These are phyloP conservation scores for Pseudomyrmex sp. DNA, from an alignment of 1,140 invertebrate species.

Conservation along the genomic window DNA sequence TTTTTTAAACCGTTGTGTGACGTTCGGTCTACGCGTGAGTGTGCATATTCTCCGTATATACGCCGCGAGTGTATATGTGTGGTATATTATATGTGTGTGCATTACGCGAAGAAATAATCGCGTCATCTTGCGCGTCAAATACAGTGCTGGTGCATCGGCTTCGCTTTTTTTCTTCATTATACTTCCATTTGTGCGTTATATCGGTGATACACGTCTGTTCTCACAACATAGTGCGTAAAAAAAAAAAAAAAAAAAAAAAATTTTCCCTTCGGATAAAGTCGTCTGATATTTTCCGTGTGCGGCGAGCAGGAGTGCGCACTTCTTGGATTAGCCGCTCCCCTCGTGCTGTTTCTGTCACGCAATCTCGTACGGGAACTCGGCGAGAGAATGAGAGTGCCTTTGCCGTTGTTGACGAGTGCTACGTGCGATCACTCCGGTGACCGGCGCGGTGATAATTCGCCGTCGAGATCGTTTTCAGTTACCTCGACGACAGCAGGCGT, in stretches of 20 bases:
- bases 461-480: conserved; percentile 73
- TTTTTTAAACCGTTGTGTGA: not conserved
- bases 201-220: not conserved
- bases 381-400: conserved; percentile 74
- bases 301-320: conserved; percentile 76
- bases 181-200: too few relatives aligned
- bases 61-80: too few relatives aligned
- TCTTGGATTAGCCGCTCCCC: conserved; percentile 80
- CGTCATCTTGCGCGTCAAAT: conserved; percentile 26
- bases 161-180: too few relatives aligned
- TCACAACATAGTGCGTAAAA: too few relatives aligned
- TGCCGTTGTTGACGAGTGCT: conserved; percentile 39
- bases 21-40: not conserved
- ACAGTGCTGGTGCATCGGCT: conserved; percentile 12
- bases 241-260: too few relatives aligned
- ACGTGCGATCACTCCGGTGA: conserved; percentile 47
- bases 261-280: not conserved
- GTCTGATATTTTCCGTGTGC: conserved; percentile 1
- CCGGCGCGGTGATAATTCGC: conserved; percentile 36
- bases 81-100: not conserved
- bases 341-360: conserved; percentile 47
- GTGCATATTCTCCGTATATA: too few relatives aligned
- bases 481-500: conserved; percentile 48
- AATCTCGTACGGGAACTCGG: conserved; percentile 23
- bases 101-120: conserved; percentile 4